Percentiles rank a stretch among this genome's conserved stretches.
Evolutionary conservation across 2,888 invertebrate species (phyloP).

Genomic region (Hirtodrosophila duncani): DNA sequence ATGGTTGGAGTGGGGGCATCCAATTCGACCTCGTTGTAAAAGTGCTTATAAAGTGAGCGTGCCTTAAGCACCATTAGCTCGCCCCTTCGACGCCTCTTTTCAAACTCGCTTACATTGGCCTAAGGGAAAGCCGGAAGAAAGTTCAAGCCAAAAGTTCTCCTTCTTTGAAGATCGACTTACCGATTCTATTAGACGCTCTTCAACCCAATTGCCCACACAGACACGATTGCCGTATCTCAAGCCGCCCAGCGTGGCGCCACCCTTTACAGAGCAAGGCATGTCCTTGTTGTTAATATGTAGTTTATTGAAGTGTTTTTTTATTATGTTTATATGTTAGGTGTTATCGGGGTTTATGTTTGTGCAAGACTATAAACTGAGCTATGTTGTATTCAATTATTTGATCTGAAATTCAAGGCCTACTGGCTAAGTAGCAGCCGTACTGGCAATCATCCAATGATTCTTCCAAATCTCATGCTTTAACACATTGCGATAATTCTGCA

Average conservation of each 20-base stretch:
- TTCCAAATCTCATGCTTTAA: conserved; percentile 76
- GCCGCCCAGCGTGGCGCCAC: no score
- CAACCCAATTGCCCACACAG: conserved; percentile 80
- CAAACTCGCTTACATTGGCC: conserved; percentile 77
- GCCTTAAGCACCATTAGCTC: conserved; percentile 80
- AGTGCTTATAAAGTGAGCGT: conserved; percentile 79
- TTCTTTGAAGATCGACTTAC: no score
- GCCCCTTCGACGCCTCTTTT: conserved; percentile 78
- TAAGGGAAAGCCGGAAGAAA: no score
- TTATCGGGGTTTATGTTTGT: no score
- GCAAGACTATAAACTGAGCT: no score
- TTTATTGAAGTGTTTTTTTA: no score
- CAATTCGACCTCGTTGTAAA: conserved; percentile 78
- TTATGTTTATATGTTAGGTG: no score
- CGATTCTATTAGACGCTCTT: conserved; percentile 79
- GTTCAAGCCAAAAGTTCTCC: no score
- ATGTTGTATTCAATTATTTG: neutral
- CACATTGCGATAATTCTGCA: conserved; percentile 77
- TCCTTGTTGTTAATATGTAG: no score
- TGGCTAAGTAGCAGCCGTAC: no score
- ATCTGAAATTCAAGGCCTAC: conserved; percentile 54
- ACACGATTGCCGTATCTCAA: no score
- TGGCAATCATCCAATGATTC: conserved; percentile 78
- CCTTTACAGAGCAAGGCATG: no score
- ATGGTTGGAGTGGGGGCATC: conserved; percentile 76